A percentile compares a stretch with the other conserved stretches of the same genome.
Evolutionary conservation across 1,140 invertebrate genomes (phyloP).

Genomic region (Homalodisca vitripennis): DNA sequence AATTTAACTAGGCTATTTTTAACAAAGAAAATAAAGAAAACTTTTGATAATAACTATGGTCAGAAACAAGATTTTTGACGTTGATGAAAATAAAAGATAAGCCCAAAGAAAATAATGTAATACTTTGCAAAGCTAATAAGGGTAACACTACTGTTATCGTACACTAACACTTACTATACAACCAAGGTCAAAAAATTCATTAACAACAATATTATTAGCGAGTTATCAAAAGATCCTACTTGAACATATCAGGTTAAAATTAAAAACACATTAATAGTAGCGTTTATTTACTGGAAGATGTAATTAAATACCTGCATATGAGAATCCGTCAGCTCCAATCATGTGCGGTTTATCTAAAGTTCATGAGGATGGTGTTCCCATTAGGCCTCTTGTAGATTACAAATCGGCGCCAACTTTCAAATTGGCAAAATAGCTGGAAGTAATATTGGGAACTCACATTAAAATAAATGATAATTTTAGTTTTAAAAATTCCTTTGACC

Average conservation of each 20-base stretch:
- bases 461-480: not conserved
- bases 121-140: too few relatives aligned
- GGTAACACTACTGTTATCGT: too few relatives aligned
- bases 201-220: not conserved
- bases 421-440: not conserved
- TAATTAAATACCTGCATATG: not conserved
- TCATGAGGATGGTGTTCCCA: not conserved
- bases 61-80: too few relatives aligned
- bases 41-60: too few relatives aligned
- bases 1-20: too few relatives aligned
- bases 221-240: not conserved
- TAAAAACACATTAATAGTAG: not conserved
- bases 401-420: not conserved
- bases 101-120: too few relatives aligned
- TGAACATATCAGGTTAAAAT: not conserved
- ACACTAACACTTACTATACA: not conserved
- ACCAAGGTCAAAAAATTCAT: not conserved
- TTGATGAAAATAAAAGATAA: too few relatives aligned
- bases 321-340: not conserved
- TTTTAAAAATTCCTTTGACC: not conserved
- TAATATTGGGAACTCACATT: not conserved
- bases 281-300: not conserved
- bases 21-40: too few relatives aligned
- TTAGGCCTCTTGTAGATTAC: slow-evolving; percentile 5
- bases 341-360: not conserved